Base-by-base conservation (phyloP, 2,113 vertebrate genomes). In the Corvus moneduloides region DNA sequence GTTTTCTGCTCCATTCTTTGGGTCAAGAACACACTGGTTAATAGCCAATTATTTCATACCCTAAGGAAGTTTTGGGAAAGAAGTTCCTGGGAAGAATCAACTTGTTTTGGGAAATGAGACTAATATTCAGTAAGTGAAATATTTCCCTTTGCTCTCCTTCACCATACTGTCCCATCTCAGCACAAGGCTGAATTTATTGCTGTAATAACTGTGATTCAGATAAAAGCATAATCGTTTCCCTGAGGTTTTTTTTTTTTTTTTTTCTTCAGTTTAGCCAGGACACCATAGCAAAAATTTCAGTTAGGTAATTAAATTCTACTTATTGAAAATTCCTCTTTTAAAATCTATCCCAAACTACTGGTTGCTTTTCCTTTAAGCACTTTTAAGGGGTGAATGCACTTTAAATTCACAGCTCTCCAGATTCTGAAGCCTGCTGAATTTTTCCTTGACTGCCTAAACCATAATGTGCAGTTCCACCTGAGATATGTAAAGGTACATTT, bases 31-130 rank as follows among this genome's bases (percentile, higher is more conserved):
- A 79, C 26, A 7, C 69, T 72, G 77, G 69, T 90, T 94, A 92
- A 78, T 87, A 92, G 66, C 89, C 85, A 92, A 96, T 97, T 94
- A 94, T 95, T 94, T 96, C 74, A 73, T 93, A 43, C 83, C 90
- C 83, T 92, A 32, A 86, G 90, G 92, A 93, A 90, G 43, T 84
- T 84, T 86, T 72, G 35, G 52, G 52, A 55, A 90, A 89, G 52
- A 88, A 81, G 69, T 83, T 96, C 32, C 90, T 52, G 56, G 63
- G 90, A 86, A 84, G 39, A 96, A 39, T 69, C 63, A 90, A 35
- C 64, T 84, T 74, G 54, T 87, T 95, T 78, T 80, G 54, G 73
- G 89, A 97, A 93, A 84, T 84, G 32, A 86, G 77, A 54, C 76
- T 84, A 82, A 74, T 93, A 85, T 80, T 83, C 71, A 52, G 32